Conservation (phyloP, 1,140 invertebrate species). For the Muscidifurax raptorellus region DNA sequence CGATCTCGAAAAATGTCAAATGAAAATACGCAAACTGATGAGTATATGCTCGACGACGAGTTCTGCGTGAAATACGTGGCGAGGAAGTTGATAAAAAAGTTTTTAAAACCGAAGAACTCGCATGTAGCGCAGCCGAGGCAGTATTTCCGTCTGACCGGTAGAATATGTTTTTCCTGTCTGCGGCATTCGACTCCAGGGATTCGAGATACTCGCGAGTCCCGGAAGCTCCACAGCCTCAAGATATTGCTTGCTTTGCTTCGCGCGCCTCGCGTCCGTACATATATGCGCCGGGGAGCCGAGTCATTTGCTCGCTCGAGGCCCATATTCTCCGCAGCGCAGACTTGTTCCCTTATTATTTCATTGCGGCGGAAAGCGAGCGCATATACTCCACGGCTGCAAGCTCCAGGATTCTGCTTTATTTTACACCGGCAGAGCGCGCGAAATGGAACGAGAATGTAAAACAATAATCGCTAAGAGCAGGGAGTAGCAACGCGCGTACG, state of each 20-base stretch:
- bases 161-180: not conserved
- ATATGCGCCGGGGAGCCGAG: not conserved
- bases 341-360: slow-evolving; percentile 9
- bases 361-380: not conserved
- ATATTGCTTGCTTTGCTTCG: no score
- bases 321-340: not conserved
- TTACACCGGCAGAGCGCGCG: not conserved
- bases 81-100: no score
- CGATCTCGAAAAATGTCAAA: not conserved
- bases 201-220: not conserved
- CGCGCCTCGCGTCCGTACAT: no score
- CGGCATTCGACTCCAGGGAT: not conserved
- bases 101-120: no score
- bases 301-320: not conserved
- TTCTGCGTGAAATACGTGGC: no score
- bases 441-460: slow-evolving; percentile 31
- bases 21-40: no score
- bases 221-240: not conserved
- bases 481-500: not conserved
- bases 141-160: not conserved
- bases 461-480: slow-evolving; percentile 23
- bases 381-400: not conserved
- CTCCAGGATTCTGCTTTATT: not conserved
- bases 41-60: no score
- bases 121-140: no score